Base-by-base conservation (phyloP, 2,113 vertebrate genomes). In the Philantomba maxwellii region DNA sequence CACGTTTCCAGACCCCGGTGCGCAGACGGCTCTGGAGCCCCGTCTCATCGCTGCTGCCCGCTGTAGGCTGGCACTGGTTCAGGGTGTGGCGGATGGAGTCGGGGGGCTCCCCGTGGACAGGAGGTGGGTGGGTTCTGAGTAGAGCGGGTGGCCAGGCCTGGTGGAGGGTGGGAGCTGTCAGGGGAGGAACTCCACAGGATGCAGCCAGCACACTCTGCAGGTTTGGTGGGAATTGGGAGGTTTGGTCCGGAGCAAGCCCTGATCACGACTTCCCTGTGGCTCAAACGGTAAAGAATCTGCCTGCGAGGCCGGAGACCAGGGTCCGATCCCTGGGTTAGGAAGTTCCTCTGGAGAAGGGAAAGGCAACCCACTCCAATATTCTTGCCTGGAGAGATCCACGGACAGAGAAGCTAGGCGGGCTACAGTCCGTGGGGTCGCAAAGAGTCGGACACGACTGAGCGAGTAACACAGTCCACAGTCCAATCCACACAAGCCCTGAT, bases 31-130 rank as follows among this genome's bases (percentile, higher is more conserved):
- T 77, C 17, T 58, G 49, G 39, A n/a, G 45, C 33, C 78, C 78
- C 28, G 39, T 25, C 26, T 57, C 4, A 28, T 51, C 21, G 0
- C 43, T 3, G 0, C 26, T 5, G 8, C 43, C 36, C 4, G 6
- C 80, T 39, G 7, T 13, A 2, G 2, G 26, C 88, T 62, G 53
- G 12, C 25, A 5, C n/a, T 28, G 60, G 1, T 33, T 6, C 85
- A 11, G 4, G 17, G 10, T 28, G 33, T n/a, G 28, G 53, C 4
- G 1, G 16, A 3, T 1, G 9, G 43, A 17, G 78, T 53, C 6
- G 49, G 49, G 28, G 75, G 26, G 17, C 58, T 28, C 36, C 26
- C 45, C 5, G 0, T 58, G 36, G 23, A 28, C 9, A 5, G n/a
- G 7, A 51, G 33, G 16, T 8, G 21, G n/a, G 25, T 28, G 26